A percentile compares a stretch with the other conserved stretches of the same genome.
Evolutionary conservation across 1,140 invertebrate species (phyloP).

Genomic region (Drosophila nannoptera): DNA sequence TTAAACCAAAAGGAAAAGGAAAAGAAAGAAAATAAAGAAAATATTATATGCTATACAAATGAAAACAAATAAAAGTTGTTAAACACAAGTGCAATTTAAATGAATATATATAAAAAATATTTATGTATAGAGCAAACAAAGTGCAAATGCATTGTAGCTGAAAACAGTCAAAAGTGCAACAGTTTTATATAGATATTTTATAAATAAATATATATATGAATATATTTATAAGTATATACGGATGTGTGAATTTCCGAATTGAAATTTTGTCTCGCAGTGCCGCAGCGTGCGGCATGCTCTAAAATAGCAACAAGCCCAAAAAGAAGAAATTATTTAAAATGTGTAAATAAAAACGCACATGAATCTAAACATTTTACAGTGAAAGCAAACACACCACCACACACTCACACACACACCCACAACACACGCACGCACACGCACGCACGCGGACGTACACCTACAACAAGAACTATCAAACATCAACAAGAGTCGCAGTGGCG

Average conservation of each 20-base stretch:
- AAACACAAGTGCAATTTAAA: slow-evolving; percentile 71
- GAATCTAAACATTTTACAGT: slow-evolving; percentile 53
- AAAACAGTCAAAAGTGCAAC: slow-evolving; percentile 39
- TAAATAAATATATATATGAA: slow-evolving; percentile 27
- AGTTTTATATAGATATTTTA: slow-evolving; percentile 16
- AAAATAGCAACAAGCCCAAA: slow-evolving; percentile 39
- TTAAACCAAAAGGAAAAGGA: background rate
- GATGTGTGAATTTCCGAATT: background rate
- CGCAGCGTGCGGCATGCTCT: slow-evolving; percentile 39
- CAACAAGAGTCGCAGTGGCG: slow-evolving; percentile 35
- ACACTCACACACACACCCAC: slow-evolving; percentile 12
- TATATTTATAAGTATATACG: slow-evolving; percentile 36
- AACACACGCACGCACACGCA: slow-evolving; percentile 10
- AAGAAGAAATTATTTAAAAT: slow-evolving; percentile 29
- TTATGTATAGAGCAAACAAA: slow-evolving; percentile 46
- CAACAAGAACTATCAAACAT: slow-evolving; percentile 49
- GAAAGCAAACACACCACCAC: slow-evolving; percentile 53
- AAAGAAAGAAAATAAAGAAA: slow-evolving; percentile 22
- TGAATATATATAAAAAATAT: slow-evolving; percentile 11
- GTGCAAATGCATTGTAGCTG: slow-evolving; percentile 72
- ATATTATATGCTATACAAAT: slow-evolving; percentile 33
- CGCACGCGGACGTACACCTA: slow-evolving; percentile 18
- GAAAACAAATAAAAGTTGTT: slow-evolving; percentile 46
- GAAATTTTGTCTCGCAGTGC: slow-evolving; percentile 15
- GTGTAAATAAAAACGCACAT: slow-evolving; percentile 50